Evolutionary conservation across 37 sponge, comb jelly and placozoan genomes (phyloP).

Genomic region (Halisarca cf. caerulea): DNA sequence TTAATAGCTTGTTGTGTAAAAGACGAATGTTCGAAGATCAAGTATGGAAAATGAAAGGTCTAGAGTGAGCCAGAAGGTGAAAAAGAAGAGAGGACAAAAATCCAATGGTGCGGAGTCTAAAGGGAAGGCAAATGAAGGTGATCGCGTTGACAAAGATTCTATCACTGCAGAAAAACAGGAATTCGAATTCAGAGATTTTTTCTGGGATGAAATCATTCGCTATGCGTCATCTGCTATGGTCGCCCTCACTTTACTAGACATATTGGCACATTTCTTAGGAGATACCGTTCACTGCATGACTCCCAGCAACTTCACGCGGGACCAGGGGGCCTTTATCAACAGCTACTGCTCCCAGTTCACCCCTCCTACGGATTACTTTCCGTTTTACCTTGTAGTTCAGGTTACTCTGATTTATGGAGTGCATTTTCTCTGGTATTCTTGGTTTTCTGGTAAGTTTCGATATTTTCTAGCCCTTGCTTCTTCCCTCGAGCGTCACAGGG

Average conservation of each 20-base stretch:
- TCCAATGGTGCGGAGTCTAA: too few species aligned
- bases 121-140: too few species aligned
- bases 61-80: too few species aligned
- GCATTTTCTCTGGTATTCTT: conserved; percentile 61
- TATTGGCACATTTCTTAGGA: conserved; percentile 39
- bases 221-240: conserved; percentile 27
- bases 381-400: conserved; percentile 38
- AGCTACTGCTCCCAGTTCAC: conserved; percentile 42
- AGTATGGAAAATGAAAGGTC: too few species aligned
- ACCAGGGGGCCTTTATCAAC: conserved; percentile 37
- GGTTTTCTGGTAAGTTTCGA: conserved; percentile 54
- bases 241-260: conserved; percentile 39
- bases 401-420: conserved; percentile 39
- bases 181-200: conserved; percentile 29
- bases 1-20: too few species aligned
- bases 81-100: too few species aligned
- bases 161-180: too few species aligned
- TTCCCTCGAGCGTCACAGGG: conserved; percentile 52
- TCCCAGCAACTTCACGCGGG: conserved; percentile 28
- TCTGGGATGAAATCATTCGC: conserved; percentile 45
- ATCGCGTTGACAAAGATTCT: too few species aligned
- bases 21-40: too few species aligned
- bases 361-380: conserved; percentile 36
- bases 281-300: conserved; percentile 39
- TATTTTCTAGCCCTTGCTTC: conserved; percentile 47